Base-by-base conservation (phyloP, 2,888 invertebrate genomes). In the Rhyacophila evoluta region DNA sequence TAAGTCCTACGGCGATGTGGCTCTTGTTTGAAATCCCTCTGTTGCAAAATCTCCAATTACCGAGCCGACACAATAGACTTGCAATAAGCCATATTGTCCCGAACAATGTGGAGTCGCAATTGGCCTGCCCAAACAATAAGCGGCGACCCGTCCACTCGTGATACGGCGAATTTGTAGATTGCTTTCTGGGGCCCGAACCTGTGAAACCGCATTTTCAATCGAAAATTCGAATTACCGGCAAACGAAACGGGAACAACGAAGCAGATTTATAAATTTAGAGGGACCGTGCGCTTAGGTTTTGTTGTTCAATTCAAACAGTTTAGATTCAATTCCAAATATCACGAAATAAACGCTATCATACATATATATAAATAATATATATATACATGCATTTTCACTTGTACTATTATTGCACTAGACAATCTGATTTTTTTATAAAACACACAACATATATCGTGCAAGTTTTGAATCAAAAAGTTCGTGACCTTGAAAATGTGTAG, bases 41-140 rank as follows among this genome's bases (percentile, higher is more conserved):
- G 55, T 55, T 55, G 55, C 55, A 55, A 55, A 55, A 55, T 55
- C 69, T 69, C 33, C 75, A 75, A 75, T 75, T 75, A 75, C 75
- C 75, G 69, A 29, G 28, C 68, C 69, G 37, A 38, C 37, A 74
- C 74, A 74, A 74, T 74, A 68, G 74, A n/a, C 41, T 27, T 69
- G 75, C 75, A 75, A 75, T 75, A 75, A 75, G 75, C 75, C 70
- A 19, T 69, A 70, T 75, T 75, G 75, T 75, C 25, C 29, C 33
- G 28, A 11, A 69, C 69, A 69, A 69, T 69, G 69, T 12, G 33
- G 29, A 29, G 29, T 27, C 29, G 69, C 33, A 28, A 69, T 33
- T 33, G 33, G 69, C 69, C 28, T 8, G 28, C 15, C 33, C 69
- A 69, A 69, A 69, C 69, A 69, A 69, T 69, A 33, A 33, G 69